Conservation (phyloP, 2,888 invertebrate species). For the Pimpla rufipes region DNA sequence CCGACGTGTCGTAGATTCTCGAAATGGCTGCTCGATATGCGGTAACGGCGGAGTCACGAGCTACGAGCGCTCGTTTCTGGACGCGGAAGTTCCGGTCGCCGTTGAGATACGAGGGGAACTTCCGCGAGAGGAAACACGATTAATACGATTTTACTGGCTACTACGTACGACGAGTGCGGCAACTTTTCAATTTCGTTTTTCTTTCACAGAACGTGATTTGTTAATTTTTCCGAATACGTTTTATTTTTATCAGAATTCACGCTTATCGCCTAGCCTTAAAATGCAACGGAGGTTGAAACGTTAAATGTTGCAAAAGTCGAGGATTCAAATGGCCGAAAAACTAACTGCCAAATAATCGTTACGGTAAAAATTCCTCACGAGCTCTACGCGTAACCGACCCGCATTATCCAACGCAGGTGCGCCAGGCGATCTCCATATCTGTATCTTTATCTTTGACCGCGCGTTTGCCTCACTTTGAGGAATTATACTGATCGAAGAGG, state of each 20-base stretch:
- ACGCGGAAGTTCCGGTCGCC: background rate
- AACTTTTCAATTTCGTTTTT: too few species aligned
- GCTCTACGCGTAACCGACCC: background rate
- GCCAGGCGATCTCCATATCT: conserved; percentile 6
- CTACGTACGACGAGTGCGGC: background rate
- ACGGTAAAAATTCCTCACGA: background rate
- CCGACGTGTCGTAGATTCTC: conserved; percentile 30
- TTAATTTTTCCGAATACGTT: too few species aligned
- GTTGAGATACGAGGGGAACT: background rate
- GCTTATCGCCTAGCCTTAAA: too few species aligned
- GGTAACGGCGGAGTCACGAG: background rate
- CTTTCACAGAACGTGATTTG: too few species aligned
- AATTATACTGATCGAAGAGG: conserved; percentile 32
- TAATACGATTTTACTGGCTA: background rate
- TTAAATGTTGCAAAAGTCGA: background rate
- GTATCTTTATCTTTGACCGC: conserved; percentile 6
- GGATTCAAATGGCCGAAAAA: background rate
- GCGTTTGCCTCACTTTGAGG: conserved; percentile 7
- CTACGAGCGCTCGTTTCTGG: background rate
- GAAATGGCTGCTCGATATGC: conserved; percentile 11
- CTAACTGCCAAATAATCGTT: background rate
- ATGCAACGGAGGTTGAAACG: too few species aligned
- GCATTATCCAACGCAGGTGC: background rate
- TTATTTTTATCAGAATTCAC: too few species aligned
- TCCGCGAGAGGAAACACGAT: background rate